These are phyloP conservation scores for Conus ventricosus DNA, from an alignment of 1,140 invertebrate genomes.

Conservation along the genomic window DNA sequence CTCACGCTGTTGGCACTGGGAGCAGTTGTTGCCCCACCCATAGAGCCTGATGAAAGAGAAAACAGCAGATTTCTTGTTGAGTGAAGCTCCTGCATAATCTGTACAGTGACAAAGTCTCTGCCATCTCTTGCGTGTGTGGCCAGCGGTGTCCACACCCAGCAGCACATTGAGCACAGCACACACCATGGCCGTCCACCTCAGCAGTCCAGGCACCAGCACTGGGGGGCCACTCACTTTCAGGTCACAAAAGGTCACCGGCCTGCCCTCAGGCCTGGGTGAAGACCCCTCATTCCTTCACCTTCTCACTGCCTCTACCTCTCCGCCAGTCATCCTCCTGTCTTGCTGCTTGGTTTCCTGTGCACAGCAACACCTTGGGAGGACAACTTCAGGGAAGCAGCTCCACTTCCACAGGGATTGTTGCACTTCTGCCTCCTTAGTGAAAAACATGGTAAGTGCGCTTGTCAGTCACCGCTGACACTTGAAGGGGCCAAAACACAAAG, in stretches of 20 bases:
- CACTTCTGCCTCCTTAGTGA: too few relatives aligned
- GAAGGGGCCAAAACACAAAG: not conserved
- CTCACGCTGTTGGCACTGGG: too few relatives aligned
- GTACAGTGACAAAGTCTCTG: not conserved
- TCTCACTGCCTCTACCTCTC: too few relatives aligned
- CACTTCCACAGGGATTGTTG: too few relatives aligned
- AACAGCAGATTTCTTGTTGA: not conserved
- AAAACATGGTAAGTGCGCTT: too few relatives aligned
- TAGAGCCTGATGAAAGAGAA: not conserved
- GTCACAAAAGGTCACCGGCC: not conserved
- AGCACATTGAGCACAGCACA: not conserved
- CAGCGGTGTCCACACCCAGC: not conserved
- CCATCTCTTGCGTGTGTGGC: not conserved
- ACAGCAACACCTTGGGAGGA: too few relatives aligned
- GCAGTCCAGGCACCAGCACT: not conserved
- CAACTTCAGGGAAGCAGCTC: too few relatives aligned
- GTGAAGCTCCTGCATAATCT: not conserved
- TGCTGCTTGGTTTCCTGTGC: too few relatives aligned
- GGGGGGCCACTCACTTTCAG: not conserved
- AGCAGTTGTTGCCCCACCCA: not conserved
- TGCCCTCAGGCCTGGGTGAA: not conserved
- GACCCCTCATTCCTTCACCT: too few relatives aligned
- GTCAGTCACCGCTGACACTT: too few relatives aligned
- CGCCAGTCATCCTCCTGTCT: too few relatives aligned
- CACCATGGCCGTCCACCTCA: not conserved